phyloP scores from a whole-genome alignment of 2,888 invertebrate genomes.

The Baronia brevicornis region DNA sequence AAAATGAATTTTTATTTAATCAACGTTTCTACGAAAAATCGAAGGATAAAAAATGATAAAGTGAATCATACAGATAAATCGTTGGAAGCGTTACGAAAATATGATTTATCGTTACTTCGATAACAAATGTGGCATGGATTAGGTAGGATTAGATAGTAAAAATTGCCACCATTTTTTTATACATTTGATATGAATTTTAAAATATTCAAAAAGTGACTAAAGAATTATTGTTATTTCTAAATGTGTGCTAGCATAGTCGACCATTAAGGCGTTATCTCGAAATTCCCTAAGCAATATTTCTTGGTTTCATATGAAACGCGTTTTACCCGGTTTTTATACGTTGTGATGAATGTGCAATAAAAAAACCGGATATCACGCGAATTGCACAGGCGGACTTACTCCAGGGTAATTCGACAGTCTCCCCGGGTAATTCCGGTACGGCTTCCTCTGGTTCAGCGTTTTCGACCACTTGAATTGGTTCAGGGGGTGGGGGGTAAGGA shows the following conservation, averaged over 20 bases:
- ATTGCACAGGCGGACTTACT: constrained; percentile 46
- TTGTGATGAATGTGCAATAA: neutral
- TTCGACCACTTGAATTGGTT: constrained; percentile 37
- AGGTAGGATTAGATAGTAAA: constrained; percentile 6
- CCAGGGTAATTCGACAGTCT: constrained; percentile 67
- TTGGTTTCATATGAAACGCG: constrained; percentile 6
- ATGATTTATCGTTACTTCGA: constrained; percentile 5
- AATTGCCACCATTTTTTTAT: constrained; percentile 6
- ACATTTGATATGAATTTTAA: too few relatives aligned
- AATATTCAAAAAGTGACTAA: too few relatives aligned
- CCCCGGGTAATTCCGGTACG: constrained; percentile 60
- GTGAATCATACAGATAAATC: constrained; percentile 3
- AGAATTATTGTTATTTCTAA: too few relatives aligned
- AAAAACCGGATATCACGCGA: constrained; percentile 10
- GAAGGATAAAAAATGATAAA: too few relatives aligned
- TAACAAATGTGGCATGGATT: constrained; percentile 1
- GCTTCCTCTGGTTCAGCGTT: constrained; percentile 37
- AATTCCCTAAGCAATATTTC: constrained; percentile 6
- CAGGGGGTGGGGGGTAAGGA: constrained; percentile 39
- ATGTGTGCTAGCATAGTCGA: too few relatives aligned
- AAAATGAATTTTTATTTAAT: too few relatives aligned
- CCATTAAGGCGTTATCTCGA: constrained; percentile 14
- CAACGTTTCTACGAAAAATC: too few relatives aligned
- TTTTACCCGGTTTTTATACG: constrained; percentile 1
- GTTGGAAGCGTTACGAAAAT: constrained; percentile 1